A percentile compares a stretch with the other conserved stretches of the same genome.
Evolutionary conservation across 2,113 vertebrate genomes (phyloP).

Genomic region (Benitochromis conjunctus): DNA sequence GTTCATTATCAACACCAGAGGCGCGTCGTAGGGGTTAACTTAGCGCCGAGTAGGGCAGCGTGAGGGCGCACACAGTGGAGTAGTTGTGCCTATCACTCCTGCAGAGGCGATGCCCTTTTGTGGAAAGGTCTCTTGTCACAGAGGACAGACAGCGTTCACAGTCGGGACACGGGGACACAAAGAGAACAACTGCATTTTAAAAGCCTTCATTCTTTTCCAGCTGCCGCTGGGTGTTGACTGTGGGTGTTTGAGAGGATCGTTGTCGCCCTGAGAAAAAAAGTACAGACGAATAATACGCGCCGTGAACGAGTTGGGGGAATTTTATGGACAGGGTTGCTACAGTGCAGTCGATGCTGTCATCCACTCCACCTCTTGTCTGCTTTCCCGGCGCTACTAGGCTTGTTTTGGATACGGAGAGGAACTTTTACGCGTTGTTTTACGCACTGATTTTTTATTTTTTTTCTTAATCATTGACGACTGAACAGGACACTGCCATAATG

Average conservation of each 20-base stretch:
- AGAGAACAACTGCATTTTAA: slow-evolving; percentile 58
- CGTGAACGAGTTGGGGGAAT: slow-evolving; percentile 30
- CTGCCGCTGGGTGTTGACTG: slow-evolving; percentile 53
- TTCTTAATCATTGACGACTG: not conserved
- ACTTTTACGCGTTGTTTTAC: slow-evolving; percentile 51
- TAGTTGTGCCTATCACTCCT: slow-evolving; percentile 58
- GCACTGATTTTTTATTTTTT: not conserved
- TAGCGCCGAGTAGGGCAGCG: slow-evolving; percentile 11
- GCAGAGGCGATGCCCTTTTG: slow-evolving; percentile 75
- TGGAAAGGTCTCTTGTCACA: slow-evolving; percentile 64
- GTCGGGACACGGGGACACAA: slow-evolving; percentile 59
- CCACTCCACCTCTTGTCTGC: slow-evolving; percentile 2
- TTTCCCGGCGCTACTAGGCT: not conserved
- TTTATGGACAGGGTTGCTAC: slow-evolving; percentile 17
- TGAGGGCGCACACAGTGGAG: slow-evolving; percentile 55
- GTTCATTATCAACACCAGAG: slow-evolving; percentile 40
- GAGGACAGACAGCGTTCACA: slow-evolving; percentile 68
- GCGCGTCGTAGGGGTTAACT: slow-evolving; percentile 63
- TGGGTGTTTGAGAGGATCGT: slow-evolving; percentile 63
- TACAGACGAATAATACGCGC: slow-evolving; percentile 43
- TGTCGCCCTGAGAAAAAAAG: slow-evolving; percentile 51
- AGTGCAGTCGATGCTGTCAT: slow-evolving; percentile 42
- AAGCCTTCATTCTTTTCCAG: slow-evolving; percentile 57
- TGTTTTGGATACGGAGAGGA: slow-evolving; percentile 33
- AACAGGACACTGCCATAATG: not conserved